A percentile compares a stretch with the other conserved stretches of the same genome.
Evolutionary conservation across 35 echinoderm and acorn worm genomes (phyloP).

Genomic region (Apostichopus japonicus): DNA sequence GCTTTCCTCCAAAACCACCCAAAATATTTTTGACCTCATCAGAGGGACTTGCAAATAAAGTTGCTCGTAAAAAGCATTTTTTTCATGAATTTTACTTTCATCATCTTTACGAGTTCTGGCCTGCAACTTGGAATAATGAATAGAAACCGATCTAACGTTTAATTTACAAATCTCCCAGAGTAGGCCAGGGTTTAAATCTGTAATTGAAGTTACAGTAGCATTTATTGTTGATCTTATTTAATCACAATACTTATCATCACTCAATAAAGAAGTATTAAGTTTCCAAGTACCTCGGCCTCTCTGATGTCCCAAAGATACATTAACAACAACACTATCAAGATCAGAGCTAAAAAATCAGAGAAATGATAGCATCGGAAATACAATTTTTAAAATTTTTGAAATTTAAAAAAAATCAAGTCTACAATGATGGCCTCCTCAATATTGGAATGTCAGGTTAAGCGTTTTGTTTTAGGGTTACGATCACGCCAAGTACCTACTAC

Average conservation of each 20-base stretch:
- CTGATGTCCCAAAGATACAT: too few relatives aligned
- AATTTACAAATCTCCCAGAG: too few relatives aligned
- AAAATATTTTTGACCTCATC: not conserved
- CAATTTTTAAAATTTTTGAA: not conserved
- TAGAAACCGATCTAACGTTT: not conserved
- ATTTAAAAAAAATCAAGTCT: slow-evolving; percentile 3
- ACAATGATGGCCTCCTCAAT: not conserved
- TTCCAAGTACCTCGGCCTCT: too few relatives aligned
- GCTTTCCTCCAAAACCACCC: not conserved
- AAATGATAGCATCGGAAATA: not conserved
- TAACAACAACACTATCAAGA: not conserved
- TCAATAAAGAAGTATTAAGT: too few relatives aligned
- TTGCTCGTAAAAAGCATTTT: slow-evolving; percentile 12
- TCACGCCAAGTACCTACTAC: not conserved
- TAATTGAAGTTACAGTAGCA: too few relatives aligned
- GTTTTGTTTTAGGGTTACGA: not conserved
- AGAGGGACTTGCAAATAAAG: slow-evolving; percentile 5
- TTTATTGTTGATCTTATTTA: too few relatives aligned
- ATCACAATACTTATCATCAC: too few relatives aligned
- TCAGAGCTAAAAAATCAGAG: slow-evolving; percentile 23
- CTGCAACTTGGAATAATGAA: slow-evolving; percentile 29
- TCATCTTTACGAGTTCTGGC: not conserved
- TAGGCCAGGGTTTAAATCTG: not conserved
- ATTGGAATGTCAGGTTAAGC: not conserved
- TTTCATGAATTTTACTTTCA: not conserved